These are phyloP conservation scores for Xyrauchen texanus DNA, from an alignment of 2,113 vertebrate species.

Conservation along the genomic window DNA sequence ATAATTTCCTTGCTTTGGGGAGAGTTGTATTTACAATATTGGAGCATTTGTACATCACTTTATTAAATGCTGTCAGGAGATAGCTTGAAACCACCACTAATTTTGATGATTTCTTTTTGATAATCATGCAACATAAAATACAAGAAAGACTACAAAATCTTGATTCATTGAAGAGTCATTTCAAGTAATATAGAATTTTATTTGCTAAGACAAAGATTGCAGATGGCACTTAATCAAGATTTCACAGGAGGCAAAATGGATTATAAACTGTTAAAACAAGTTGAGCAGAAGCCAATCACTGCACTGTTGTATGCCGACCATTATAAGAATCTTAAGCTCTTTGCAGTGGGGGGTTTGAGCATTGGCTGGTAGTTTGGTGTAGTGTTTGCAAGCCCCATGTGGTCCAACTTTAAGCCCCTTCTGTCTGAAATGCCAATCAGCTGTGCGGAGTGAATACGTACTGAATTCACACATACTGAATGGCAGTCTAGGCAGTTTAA, in stretches of 20 bases:
- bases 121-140: neutral
- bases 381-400: slow-evolving; percentile 59
- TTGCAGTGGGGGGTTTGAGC: slow-evolving; percentile 48
- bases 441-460: slow-evolving; percentile 46
- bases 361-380: slow-evolving; percentile 44
- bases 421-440: slow-evolving; percentile 63
- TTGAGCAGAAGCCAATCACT: slow-evolving; percentile 39
- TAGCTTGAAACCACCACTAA: too few species aligned
- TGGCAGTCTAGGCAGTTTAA: slow-evolving; percentile 61
- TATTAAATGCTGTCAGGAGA: neutral
- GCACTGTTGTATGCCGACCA: neutral
- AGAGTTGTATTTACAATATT: too few species aligned
- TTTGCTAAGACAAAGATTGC: neutral
- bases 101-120: too few species aligned
- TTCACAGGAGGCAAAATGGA: slow-evolving; percentile 38
- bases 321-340: slow-evolving; percentile 59
- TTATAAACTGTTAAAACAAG: slow-evolving; percentile 15
- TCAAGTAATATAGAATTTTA: slow-evolving; percentile 16
- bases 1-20: too few species aligned
- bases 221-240: slow-evolving; percentile 40
- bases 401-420: slow-evolving; percentile 66
- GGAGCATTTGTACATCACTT: too few species aligned
- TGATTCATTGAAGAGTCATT: slow-evolving; percentile 5
- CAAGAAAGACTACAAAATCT: neutral
- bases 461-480: slow-evolving; percentile 59